These are phyloP conservation scores for Himalopsyche phryganea DNA, from an alignment of 1,140 invertebrate species.

Conservation along the genomic window DNA sequence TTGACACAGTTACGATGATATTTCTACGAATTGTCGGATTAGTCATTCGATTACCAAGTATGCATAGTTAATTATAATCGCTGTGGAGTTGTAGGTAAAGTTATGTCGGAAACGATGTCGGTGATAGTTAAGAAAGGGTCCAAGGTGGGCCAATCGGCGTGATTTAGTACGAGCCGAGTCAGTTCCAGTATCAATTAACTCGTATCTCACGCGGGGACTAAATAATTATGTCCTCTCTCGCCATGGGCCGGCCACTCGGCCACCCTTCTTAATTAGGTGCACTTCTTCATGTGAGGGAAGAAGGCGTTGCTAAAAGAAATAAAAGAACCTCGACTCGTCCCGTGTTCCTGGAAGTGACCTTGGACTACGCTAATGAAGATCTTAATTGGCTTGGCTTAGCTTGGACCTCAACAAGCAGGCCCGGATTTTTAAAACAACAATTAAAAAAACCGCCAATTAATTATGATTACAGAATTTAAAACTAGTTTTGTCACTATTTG, in stretches of 20 bases:
- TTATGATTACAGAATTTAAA: no score
- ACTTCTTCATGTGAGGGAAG: not conserved
- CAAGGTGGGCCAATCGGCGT: conserved; percentile 4
- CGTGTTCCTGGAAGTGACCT: conserved; percentile 30
- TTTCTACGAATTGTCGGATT: no score
- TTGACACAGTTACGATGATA: no score
- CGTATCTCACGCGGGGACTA: conserved; percentile 33
- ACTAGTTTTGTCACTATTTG: no score
- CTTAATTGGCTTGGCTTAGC: conserved; percentile 31
- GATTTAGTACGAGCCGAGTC: conserved; percentile 25
- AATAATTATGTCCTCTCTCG: conserved; percentile 36
- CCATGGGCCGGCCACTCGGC: conserved; percentile 1
- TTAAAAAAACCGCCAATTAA: no score
- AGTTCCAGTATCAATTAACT: conserved; percentile 26
- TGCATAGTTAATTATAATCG: no score
- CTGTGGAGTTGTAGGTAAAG: no score
- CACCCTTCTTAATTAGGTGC: conserved; percentile 19
- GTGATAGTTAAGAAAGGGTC: no score
- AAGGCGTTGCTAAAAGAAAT: conserved; percentile 18
- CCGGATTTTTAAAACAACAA: conserved; percentile 9
- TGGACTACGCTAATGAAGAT: conserved; percentile 34
- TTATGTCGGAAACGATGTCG: no score
- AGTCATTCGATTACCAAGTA: no score
- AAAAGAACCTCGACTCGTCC: conserved; percentile 10
- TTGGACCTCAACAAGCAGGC: conserved; percentile 14